phyloP scores from a whole-genome alignment of 2,888 invertebrate genomes.

The Drosophila limbata region DNA sequence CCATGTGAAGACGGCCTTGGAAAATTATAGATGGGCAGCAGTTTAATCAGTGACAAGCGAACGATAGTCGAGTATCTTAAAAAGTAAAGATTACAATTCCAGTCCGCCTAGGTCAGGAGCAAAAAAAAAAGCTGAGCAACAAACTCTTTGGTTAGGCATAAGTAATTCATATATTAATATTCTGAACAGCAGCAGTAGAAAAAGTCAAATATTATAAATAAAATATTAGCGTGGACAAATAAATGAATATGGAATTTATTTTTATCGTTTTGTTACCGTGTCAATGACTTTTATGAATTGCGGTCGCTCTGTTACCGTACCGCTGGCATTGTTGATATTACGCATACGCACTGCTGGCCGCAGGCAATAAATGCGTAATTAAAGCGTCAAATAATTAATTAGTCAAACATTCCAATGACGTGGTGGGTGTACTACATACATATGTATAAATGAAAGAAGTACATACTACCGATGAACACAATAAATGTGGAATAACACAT shows the following conservation, averaged over 20 bases:
- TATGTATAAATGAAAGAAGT: not conserved
- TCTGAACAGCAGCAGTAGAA: not conserved
- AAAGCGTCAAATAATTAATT: slow-evolving; percentile 76
- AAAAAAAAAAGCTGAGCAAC: slow-evolving; percentile 1
- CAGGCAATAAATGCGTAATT: slow-evolving; percentile 71
- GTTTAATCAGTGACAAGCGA: slow-evolving; percentile 31
- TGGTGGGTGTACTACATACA: slow-evolving; percentile 5
- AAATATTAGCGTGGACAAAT: slow-evolving; percentile 23
- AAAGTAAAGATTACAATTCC: slow-evolving; percentile 36
- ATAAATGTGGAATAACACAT: slow-evolving; percentile 35
- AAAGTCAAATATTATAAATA: slow-evolving; percentile 25
- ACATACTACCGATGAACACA: slow-evolving; percentile 9
- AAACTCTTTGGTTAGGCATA: not conserved
- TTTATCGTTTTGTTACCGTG: slow-evolving; percentile 46
- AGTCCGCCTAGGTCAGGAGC: slow-evolving; percentile 42
- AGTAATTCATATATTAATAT: slow-evolving; percentile 7
- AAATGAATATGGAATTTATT: slow-evolving; percentile 43
- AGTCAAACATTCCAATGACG: slow-evolving; percentile 44
- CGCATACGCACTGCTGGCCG: slow-evolving; percentile 60
- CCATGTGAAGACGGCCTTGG: slow-evolving; percentile 40
- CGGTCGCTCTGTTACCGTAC: slow-evolving; percentile 37
- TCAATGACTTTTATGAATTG: slow-evolving; percentile 64
- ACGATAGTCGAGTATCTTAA: slow-evolving; percentile 38
- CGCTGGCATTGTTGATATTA: slow-evolving; percentile 47
- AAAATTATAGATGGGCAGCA: slow-evolving; percentile 5